phyloP scores from a whole-genome alignment of 2,113 vertebrate genomes.

The Oryzias javanicus region DNA sequence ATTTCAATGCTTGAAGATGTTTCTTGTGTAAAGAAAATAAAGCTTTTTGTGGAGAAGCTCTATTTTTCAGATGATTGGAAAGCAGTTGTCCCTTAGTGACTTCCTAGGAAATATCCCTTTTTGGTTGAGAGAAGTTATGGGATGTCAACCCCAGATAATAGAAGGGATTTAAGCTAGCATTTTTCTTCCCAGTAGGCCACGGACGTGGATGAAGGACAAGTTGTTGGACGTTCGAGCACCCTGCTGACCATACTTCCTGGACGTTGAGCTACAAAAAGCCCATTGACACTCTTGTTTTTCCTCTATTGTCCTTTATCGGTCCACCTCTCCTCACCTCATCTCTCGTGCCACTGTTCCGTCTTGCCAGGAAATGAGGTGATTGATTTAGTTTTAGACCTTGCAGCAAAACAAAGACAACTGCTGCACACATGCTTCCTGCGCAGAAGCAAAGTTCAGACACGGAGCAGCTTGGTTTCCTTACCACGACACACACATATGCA shows the following conservation, averaged over 20 bases:
- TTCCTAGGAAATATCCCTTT: slow-evolving; percentile 2
- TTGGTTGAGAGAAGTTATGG: background rate
- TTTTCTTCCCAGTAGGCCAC: slow-evolving; percentile 39
- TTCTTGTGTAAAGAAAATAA: too few relatives aligned
- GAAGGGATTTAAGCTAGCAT: slow-evolving; percentile 25
- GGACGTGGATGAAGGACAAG: slow-evolving; percentile 33
- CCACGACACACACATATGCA: slow-evolving; percentile 17
- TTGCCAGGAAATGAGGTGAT: slow-evolving; percentile 55
- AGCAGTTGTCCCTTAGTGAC: background rate
- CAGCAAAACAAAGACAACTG: slow-evolving; percentile 50
- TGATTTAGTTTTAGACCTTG: slow-evolving; percentile 46
- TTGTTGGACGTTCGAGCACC: slow-evolving; percentile 28
- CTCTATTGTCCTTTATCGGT: background rate
- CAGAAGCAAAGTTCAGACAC: slow-evolving; percentile 47
- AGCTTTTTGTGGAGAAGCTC: background rate
- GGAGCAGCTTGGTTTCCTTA: slow-evolving; percentile 33
- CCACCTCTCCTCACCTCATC: slow-evolving; percentile 6
- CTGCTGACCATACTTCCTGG: slow-evolving; percentile 34
- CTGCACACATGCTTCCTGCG: slow-evolving; percentile 56
- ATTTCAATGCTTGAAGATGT: too few relatives aligned
- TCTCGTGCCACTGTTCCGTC: slow-evolving; percentile 23
- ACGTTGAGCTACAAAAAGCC: slow-evolving; percentile 13
- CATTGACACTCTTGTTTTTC: background rate
- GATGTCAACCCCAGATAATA: slow-evolving; percentile 13
- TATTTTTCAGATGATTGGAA: background rate